Evolutionary conservation across 1,140 invertebrate species (phyloP).

Genomic region (Listronotus bonariensis): DNA sequence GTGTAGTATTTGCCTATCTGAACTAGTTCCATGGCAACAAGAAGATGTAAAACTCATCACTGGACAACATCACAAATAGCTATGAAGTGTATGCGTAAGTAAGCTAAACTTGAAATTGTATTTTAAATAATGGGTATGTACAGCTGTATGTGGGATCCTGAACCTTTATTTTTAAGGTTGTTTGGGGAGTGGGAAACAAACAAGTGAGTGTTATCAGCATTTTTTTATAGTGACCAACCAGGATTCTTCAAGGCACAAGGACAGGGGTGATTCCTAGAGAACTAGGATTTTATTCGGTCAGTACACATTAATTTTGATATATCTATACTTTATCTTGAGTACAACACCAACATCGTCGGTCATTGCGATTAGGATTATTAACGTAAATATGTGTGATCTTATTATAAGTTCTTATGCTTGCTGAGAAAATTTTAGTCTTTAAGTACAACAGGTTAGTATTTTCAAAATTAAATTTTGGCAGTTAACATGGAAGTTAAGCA

Average conservation of each 20-base stretch:
- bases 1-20: no score
- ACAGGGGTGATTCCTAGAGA: not conserved
- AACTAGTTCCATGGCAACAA: no score
- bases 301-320: not conserved
- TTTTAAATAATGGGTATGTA: no score
- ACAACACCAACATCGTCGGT: not conserved
- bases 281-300: not conserved
- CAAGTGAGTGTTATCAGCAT: no score
- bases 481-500: slow-evolving; percentile 15
- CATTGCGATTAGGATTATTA: not conserved
- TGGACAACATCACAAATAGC: no score
- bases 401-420: slow-evolving; percentile 7
- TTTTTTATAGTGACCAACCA: not conserved
- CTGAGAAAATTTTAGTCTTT: slow-evolving; percentile 6
- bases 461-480: slow-evolving; percentile 20
- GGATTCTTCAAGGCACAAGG: not conserved
- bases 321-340: not conserved
- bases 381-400: slow-evolving; percentile 2
- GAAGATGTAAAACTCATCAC: no score
- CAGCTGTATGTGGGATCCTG: no score
- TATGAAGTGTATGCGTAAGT: no score
- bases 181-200: no score
- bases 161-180: no score
- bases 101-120: no score
- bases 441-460: slow-evolving; percentile 16